phyloP scores from a whole-genome alignment of 2,888 invertebrate species.

The Tineola bisselliella region DNA sequence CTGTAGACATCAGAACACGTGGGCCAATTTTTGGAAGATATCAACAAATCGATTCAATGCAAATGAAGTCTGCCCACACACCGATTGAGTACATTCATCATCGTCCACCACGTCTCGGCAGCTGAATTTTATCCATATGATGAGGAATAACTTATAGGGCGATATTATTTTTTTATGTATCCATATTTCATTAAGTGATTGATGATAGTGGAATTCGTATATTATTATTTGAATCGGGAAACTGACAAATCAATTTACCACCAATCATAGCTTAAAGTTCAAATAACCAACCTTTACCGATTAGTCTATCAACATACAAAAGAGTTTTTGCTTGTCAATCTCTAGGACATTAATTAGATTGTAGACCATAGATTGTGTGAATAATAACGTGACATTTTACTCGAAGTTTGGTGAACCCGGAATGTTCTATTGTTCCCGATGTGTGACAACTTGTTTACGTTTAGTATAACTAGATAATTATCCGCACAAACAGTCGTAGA shows the following conservation, averaged over 20 bases:
- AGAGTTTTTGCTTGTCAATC: conserved; percentile 12
- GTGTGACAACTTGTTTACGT: conserved; percentile 25
- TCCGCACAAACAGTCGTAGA: background rate
- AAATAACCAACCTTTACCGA: conserved; percentile 7
- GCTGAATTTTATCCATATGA: background rate
- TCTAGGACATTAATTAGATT: conserved; percentile 49
- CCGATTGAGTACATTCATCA: conserved; percentile 50
- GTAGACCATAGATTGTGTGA: conserved; percentile 31
- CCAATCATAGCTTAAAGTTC: conserved; percentile 6
- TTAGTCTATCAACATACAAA: conserved; percentile 11
- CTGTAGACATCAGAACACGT: conserved; percentile 27
- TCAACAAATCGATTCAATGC: conserved; percentile 55
- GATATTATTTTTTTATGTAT: background rate
- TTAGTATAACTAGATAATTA: conserved; percentile 20
- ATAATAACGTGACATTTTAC: background rate
- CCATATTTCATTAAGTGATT: too few species aligned
- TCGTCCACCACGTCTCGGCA: background rate
- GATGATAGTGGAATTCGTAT: background rate
- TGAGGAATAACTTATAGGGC: background rate
- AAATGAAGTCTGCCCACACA: conserved; percentile 50
- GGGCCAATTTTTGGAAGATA: conserved; percentile 44
- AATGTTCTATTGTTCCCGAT: conserved; percentile 26
- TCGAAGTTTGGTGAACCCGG: conserved; percentile 45
- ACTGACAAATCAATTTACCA: background rate
- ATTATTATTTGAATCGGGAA: background rate